Evolutionary conservation across 2,797 vertebrate species (phyloP), one percentile per base, ranked within the genome.

Genomic region (Mormyrus hasselquistii): DNA sequence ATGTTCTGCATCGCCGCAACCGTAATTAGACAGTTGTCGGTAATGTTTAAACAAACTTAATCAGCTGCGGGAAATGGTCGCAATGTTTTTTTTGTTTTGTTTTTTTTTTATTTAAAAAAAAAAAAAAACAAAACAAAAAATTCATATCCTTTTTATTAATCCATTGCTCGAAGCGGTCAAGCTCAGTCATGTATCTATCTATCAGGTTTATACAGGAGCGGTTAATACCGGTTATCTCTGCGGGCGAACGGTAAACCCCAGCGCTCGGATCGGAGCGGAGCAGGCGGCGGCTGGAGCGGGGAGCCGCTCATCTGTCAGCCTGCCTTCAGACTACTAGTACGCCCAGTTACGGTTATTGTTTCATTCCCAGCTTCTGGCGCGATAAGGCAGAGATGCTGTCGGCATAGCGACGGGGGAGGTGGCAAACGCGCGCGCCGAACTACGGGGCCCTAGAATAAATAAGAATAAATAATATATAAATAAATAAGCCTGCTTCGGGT

Each of bases 311-410:
- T 59, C 55, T n/a, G 53, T 59, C 52, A 41, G 38, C 29, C 52
- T 41, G 86, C 55, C 86, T 87, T 62, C 53, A 57, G 53, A 87
- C 55, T 62, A 57, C 34, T 19, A 38, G 50, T 59, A 41, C 34
- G 10, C 29, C 12, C 29, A 34, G 79, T 83, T 19, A 38, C 52
- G 14, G 16, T 87, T 41, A 59, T 59, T 87, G 52, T 41, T 87
- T 57, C 34, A 87, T 57, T 29, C 86, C 55, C 29, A 87, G 29
- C 55, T 62, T 41, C 76, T 7, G 44, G 25, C 29, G 22, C 38
- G 86, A 87, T 57, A 87, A 57, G 53, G 86, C 52, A 41, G 52
- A 87, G 52, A 52, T 29, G 25, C 47, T 50, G 83, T 85, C 83
- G 12, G 86, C 53, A 59, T 53, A 57, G 50, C 29, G 50, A 87